Evolutionary conservation across 2,113 vertebrate species (phyloP).

Genomic region (Tringa solitaria): DNA sequence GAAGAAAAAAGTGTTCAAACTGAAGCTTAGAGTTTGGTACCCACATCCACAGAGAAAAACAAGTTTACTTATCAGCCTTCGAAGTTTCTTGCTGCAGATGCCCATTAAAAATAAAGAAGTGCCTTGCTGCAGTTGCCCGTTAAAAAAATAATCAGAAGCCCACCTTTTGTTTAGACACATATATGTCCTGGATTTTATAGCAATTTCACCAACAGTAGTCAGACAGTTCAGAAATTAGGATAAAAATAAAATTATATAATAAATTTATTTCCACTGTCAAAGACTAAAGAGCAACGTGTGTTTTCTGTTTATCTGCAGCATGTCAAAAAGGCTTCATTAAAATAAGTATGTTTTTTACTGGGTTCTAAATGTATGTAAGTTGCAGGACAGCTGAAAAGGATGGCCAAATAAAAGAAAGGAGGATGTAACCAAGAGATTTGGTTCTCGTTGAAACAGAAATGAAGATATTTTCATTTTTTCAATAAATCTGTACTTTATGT

Average conservation of each 20-base stretch:
- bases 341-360: background rate
- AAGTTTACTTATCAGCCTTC: background rate
- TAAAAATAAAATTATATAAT: background rate
- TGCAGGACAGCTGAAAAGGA: background rate
- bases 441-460: background rate
- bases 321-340: background rate
- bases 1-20: background rate
- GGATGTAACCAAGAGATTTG: background rate
- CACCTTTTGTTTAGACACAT: background rate
- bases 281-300: background rate
- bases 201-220: background rate
- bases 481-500: background rate
- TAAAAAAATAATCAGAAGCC: background rate
- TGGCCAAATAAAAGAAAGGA: background rate
- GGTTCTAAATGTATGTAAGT: background rate
- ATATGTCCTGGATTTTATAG: background rate
- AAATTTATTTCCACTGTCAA: background rate
- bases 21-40: background rate
- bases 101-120: background rate
- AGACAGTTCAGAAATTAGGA: background rate
- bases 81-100: background rate
- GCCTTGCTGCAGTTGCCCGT: background rate
- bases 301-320: background rate
- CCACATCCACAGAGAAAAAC: background rate
- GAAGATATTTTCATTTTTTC: background rate